Evolutionary conservation across 2,797 vertebrate species (phyloP), one percentile per base, ranked within the genome.

Genomic region (Carapus acus): DNA sequence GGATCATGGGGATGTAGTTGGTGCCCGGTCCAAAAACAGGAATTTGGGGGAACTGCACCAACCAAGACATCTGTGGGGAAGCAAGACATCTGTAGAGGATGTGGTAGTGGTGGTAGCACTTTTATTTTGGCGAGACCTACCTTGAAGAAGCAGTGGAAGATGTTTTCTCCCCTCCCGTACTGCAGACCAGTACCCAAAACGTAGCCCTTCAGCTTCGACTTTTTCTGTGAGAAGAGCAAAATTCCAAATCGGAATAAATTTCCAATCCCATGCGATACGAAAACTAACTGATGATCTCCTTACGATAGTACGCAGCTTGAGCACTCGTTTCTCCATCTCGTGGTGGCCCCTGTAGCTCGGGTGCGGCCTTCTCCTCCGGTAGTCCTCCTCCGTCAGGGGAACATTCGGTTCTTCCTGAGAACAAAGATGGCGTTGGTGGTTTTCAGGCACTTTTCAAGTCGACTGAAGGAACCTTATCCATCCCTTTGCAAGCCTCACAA

Each of bases 101-200:
- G 63, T 55, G 4, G 16, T 22, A 54, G 33, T 9, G 9, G 12
- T 41, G 23, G 54, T 18, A 4, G 24, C 4, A 42, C 17, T 18
- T 27, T 18, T 21, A 21, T 23, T 23, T 36, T 22, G 15, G 27
- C 49, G 17, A 44, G 33, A 63, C 44, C n/a, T 86, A 97, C 95
- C 91, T 96, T 95, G 71, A 98, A 98, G 76, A 94, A 93, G 62
- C 83, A 86, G 71, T 98, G 92, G 37, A 98, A 90, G 50, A 93
- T 46, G 43, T 84, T 86, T 73, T 93, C 94, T 56, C 84, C 94
- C 65, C 80, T 79, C 77, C 96, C 96, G 12, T 99, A 98, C 58
- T 90, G 91, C 71, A 92, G 84, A 54, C 94, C 96, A 17, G 87
- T 75, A 16, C 88, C 86, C 39, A 97, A 69, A 23, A 98, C 85